phyloP scores from a whole-genome alignment of 1,140 invertebrate genomes.

The Drosophila lacteicornis region DNA sequence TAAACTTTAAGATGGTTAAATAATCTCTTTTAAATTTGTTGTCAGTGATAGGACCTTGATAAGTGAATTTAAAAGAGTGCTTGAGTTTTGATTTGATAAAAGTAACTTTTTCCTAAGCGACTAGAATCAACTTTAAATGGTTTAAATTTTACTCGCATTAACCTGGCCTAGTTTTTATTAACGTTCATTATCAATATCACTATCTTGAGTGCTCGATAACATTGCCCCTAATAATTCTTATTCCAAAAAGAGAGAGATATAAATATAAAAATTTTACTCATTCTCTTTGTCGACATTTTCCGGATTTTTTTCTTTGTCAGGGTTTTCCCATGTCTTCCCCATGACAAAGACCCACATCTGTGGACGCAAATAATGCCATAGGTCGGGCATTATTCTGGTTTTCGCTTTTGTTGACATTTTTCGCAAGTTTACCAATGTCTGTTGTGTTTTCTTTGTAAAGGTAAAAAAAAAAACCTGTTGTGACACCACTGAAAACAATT shows the following conservation, averaged over 20 bases:
- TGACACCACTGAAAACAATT: background rate
- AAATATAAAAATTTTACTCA: background rate
- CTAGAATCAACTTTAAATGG: background rate
- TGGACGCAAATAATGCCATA: constrained; percentile 44
- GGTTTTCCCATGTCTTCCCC: constrained; percentile 20
- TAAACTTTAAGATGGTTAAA: too few relatives aligned
- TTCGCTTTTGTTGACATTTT: constrained; percentile 26
- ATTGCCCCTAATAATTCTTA: background rate
- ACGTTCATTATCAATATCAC: background rate
- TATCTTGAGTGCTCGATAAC: background rate
- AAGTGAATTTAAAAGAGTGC: background rate
- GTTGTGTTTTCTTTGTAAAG: background rate
- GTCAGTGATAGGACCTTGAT: background rate
- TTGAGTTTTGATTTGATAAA: constrained; percentile 3
- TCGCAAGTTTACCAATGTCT: constrained; percentile 5
- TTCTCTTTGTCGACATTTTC: constrained; percentile 4
- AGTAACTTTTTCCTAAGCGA: background rate
- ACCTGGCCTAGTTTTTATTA: background rate
- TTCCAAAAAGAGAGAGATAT: background rate
- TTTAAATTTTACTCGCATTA: background rate
- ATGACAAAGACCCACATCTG: constrained; percentile 25
- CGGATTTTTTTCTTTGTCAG: constrained; percentile 21
- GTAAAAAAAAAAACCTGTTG: constrained; percentile 21
- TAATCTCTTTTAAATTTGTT: background rate
- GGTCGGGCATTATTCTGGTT: constrained; percentile 32